Evolutionary conservation across 1,140 invertebrate species (phyloP).

Genomic region (Batillaria attramentaria): DNA sequence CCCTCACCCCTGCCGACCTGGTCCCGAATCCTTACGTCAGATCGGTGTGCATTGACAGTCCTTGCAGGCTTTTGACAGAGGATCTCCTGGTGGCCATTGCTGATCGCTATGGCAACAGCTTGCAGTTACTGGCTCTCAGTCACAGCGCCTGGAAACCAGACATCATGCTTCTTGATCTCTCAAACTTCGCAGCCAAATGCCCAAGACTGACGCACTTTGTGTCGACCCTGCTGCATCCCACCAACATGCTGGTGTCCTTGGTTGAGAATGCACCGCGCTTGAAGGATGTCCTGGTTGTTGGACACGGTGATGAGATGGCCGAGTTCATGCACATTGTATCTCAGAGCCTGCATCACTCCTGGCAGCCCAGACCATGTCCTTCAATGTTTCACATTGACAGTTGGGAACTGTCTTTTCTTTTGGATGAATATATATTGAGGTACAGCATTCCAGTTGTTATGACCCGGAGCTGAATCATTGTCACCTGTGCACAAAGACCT

Average conservation of each 20-base stretch:
- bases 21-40: conserved; percentile 17
- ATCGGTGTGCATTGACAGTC: conserved; percentile 23
- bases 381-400: conserved; percentile 10
- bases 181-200: conserved; percentile 12
- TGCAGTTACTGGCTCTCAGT: conserved; percentile 1
- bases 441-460: not conserved
- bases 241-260: conserved; percentile 16
- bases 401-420: conserved; percentile 22
- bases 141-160: conserved; percentile 20
- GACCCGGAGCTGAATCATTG: too few relatives aligned
- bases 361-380: conserved; percentile 11
- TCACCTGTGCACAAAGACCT: too few relatives aligned
- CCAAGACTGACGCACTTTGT: conserved; percentile 20
- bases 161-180: not conserved
- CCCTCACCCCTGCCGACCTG: not conserved
- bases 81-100: conserved; percentile 21
- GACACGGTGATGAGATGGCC: not conserved
- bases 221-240: conserved; percentile 11
- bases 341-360: conserved; percentile 1
- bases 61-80: conserved; percentile 14
- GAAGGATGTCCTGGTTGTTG: conserved; percentile 13
- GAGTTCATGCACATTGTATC: conserved; percentile 5
- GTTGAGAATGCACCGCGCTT: not conserved
- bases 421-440: conserved; percentile 21
- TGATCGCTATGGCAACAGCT: conserved; percentile 14